Percentiles rank a stretch among this genome's conserved stretches.
Evolutionary conservation across 2,113 vertebrate genomes (phyloP).

Genomic region (Okapia johnstoni): DNA sequence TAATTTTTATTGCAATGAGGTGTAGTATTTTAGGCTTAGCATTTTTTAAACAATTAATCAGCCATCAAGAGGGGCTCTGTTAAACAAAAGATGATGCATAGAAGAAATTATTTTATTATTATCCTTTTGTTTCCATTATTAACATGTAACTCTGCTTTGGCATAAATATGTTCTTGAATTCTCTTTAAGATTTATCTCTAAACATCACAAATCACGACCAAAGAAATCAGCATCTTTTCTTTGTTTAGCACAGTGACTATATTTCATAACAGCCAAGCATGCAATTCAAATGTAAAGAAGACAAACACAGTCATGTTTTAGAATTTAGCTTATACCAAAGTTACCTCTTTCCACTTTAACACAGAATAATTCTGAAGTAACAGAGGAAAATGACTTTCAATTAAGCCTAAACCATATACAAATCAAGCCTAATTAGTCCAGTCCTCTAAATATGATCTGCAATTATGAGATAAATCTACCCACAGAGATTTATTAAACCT

Average conservation of each 20-base stretch:
- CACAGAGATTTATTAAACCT: slow-evolving; percentile 75
- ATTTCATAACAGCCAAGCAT: background rate
- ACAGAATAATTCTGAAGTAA: slow-evolving; percentile 61
- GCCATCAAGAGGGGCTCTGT: background rate
- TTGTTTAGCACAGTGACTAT: slow-evolving; percentile 48
- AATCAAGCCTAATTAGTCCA: slow-evolving; percentile 74
- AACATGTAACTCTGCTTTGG: slow-evolving; percentile 25
- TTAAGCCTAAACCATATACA: slow-evolving; percentile 73
- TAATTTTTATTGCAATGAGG: slow-evolving; percentile 8
- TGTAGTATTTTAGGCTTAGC: background rate
- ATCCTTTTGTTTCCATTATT: slow-evolving; percentile 43
- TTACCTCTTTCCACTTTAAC: slow-evolving; percentile 33
- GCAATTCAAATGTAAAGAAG: background rate
- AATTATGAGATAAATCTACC: slow-evolving; percentile 79
- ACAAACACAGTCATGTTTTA: slow-evolving; percentile 1
- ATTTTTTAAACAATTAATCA: slow-evolving; percentile 28
- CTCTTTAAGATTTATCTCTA: slow-evolving; percentile 52
- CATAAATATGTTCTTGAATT: slow-evolving; percentile 8
- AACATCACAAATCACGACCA: background rate
- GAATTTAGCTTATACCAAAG: slow-evolving; percentile 49
- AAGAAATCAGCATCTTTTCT: slow-evolving; percentile 27
- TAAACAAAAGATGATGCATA: background rate
- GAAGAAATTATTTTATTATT: background rate
- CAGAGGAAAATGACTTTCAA: slow-evolving; percentile 58
- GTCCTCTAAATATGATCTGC: slow-evolving; percentile 75